Base-by-base conservation (phyloP, 2,888 invertebrate genomes). In the Andricus quercusramuli region DNA sequence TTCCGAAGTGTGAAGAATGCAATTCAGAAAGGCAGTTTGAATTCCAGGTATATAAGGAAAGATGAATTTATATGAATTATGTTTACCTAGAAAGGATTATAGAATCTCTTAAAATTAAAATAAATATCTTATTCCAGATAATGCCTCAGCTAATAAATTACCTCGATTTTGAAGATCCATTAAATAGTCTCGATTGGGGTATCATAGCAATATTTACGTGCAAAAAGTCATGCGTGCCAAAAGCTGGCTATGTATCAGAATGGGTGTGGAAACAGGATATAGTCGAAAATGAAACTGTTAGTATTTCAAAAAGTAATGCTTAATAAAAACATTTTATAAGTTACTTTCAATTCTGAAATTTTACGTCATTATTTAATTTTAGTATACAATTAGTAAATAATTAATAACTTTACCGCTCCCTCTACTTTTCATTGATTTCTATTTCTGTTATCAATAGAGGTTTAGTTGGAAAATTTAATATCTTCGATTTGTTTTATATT, bases 201-300 rank as follows among this genome's bases (percentile, higher is more conserved):
- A 95, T 97, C 25, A 92, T 99, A 77, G 95, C 95, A 70, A 93
- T 99, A 37, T 99, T 96, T 92, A 98, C 98, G 0, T 99, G 99
- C 91, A 94, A 94, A 89, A 93, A 94, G 25, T 97, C 96, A 92
- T 99, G 99, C 90, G 92, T 92, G 82, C 88, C 93, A 80, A 95
- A 95, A 20, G 93, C 93, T 13, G 94, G 94, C 13, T 99, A 99
- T 92, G 95, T 95, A 84, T 92, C 93, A 84, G 98, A 99, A 93
- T 96, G 95, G 93, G 90, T 97, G 81, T 96, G 96, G 93, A 98
- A 97, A 93, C 98, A 99, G 93, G 97, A 98, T 93, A 95, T 96
- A 87, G 88, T 91, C n/a, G 83, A 83, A 76, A 68, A 62, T 62
- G 22, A 62, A 22, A 25, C 25, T 22, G 11, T 3, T 11, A 25